Evolutionary conservation across 2,797 vertebrate genomes (phyloP), one percentile per base, ranked within the genome.

Genomic region (Peromyscus eremicus): DNA sequence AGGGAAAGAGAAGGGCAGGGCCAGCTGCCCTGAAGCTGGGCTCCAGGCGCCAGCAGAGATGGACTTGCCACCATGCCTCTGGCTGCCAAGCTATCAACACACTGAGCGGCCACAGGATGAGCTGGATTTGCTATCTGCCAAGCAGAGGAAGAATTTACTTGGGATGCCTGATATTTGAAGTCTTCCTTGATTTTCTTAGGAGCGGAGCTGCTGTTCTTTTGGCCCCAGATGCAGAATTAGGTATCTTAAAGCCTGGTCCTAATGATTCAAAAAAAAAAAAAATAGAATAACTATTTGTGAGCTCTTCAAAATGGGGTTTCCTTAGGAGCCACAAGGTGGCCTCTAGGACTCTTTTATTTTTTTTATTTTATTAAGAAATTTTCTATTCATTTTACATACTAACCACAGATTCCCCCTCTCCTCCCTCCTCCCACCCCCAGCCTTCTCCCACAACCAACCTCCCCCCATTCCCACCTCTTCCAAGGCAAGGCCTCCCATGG

Each of bases 41-140:
- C 75, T 84, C 80, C 84, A 81, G 96, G 95, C 21, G 43, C 94
- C 91, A 88, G 96, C 49, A 96, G 95, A 93, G 93, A 97, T 29
- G 87, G 87, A 92, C 89, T 94, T 89, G 91, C 92, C 89, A 92
- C 92, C 80, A 60, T 94, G 93, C 83, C 66, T 89, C 89, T 25
- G 84, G 85, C 79, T 91, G 91, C 96, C 94, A 97, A 97, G 82
- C 87, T 52, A 83, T 66, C 81, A 86, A 88, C 79, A 84, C 77
- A 91, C 49, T 34, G 62, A 57, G 86, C 43, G 70, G 92, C 93
- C 91, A 49, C 93, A 94, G 92, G 52, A 64, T 34, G 29, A 91
- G 94, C 96, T 91, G 95, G 95, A 96, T 76, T 52, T 21, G 46
- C 73, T 93, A 94, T 81, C 87, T 94, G 94, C 37, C 70, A 37